Evolutionary conservation across 2,888 invertebrate species (phyloP).

Genomic region (Plagodis dolabraria): DNA sequence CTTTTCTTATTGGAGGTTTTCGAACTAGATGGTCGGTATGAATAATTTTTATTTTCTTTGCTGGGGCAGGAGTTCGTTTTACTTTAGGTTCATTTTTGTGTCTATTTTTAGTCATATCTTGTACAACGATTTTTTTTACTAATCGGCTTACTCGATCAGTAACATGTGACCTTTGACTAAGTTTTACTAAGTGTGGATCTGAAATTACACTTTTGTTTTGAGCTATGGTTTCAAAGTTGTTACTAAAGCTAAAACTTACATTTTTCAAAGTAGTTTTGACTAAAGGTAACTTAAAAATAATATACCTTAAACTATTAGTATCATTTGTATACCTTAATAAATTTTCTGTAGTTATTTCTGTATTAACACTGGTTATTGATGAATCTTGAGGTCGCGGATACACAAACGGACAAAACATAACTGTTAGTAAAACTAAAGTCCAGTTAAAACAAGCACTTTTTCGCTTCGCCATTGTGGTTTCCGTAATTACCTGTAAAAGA

Average conservation of each 20-base stretch:
- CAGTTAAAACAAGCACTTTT: conserved; percentile 74
- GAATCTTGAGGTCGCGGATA: conserved; percentile 69
- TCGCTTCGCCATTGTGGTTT: conserved; percentile 69
- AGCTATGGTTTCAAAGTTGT: conserved; percentile 7
- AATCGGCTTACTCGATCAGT: conserved; percentile 43
- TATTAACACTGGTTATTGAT: conserved; percentile 46
- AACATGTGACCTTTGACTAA: too few species aligned
- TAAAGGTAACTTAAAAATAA: conserved; percentile 45
- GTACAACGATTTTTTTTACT: conserved; percentile 36
- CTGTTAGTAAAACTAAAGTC: conserved; percentile 77
- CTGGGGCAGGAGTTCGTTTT: conserved; percentile 32
- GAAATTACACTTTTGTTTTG: background rate
- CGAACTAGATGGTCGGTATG: conserved; percentile 39
- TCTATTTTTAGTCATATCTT: conserved; percentile 40
- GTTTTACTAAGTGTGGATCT: too few species aligned
- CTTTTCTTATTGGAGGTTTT: conserved; percentile 71
- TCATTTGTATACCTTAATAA: conserved; percentile 74
- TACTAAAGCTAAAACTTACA: conserved; percentile 9
- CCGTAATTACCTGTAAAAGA: conserved; percentile 71
- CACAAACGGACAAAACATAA: conserved; percentile 64
- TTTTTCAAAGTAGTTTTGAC: conserved; percentile 49
- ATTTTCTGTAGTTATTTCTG: conserved; percentile 60
- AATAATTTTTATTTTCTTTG: conserved; percentile 23
- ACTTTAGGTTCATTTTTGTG: conserved; percentile 5
- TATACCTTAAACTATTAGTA: conserved; percentile 46